Evolutionary conservation across 2,888 invertebrate species (phyloP).

Genomic region (Agonopterix subpropinquella): DNA sequence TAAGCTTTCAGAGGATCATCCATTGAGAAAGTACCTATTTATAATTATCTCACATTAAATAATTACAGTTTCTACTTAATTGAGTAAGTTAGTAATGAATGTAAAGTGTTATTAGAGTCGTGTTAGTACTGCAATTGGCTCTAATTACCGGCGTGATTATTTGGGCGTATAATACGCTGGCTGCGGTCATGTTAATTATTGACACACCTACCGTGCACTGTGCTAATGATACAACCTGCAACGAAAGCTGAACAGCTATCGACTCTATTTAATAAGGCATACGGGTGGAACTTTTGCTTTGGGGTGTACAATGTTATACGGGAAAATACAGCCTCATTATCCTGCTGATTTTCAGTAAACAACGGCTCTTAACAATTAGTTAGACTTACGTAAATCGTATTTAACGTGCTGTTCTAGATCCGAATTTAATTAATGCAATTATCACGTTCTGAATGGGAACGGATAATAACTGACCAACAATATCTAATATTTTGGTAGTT

Average conservation of each 20-base stretch:
- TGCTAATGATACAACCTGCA: background rate
- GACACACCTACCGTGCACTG: constrained; percentile 23
- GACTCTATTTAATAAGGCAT: too few relatives aligned
- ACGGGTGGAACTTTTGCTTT: constrained; percentile 7
- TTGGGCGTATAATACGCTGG: constrained; percentile 21
- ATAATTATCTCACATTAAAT: too few relatives aligned
- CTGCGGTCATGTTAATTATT: constrained; percentile 35
- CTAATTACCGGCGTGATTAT: constrained; percentile 32
- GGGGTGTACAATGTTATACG: constrained; percentile 13
- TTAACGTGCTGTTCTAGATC: too few relatives aligned
- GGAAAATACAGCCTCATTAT: constrained; percentile 23
- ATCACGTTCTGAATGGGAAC: too few relatives aligned
- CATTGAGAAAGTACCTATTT: too few relatives aligned
- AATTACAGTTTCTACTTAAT: constrained; percentile 1
- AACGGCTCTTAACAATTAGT: constrained; percentile 5
- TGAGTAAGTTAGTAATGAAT: background rate
- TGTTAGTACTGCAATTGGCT: constrained; percentile 21
- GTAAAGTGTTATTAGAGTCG: constrained; percentile 12
- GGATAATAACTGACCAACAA: too few relatives aligned
- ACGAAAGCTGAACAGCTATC: too few relatives aligned
- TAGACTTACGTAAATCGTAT: background rate
- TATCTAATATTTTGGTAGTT: too few relatives aligned
- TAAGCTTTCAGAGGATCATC: too few relatives aligned
- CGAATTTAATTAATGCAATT: too few relatives aligned
- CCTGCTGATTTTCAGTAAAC: constrained; percentile 12